Evolutionary conservation across 2,797 vertebrate genomes (phyloP).

Genomic region (Erpetoichthys calabaricus): DNA sequence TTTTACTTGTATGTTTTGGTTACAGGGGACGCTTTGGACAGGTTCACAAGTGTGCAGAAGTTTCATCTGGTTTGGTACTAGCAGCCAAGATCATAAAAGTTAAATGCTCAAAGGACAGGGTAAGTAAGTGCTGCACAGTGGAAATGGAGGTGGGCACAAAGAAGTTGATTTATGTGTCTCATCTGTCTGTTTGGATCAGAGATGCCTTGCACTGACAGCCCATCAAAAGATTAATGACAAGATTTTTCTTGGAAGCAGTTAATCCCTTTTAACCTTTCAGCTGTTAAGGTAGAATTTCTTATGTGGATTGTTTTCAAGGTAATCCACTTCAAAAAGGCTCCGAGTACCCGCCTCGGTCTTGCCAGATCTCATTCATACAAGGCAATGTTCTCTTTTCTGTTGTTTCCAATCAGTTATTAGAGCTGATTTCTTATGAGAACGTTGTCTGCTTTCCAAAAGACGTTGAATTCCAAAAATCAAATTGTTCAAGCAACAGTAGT

Average conservation of each 20-base stretch:
- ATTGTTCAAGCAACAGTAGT: too few species aligned
- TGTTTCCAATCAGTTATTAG: too few species aligned
- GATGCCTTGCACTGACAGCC: background rate
- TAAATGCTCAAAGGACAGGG: slow-evolving; percentile 63
- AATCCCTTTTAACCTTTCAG: slow-evolving; percentile 2
- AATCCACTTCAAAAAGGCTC: too few species aligned
- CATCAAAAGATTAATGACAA: background rate
- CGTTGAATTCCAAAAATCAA: too few species aligned
- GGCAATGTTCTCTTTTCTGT: too few species aligned
- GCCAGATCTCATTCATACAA: too few species aligned
- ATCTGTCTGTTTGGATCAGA: accelerated
- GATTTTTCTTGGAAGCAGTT: background rate
- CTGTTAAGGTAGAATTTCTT: background rate
- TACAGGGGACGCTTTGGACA: slow-evolving; percentile 71
- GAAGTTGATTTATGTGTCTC: slow-evolving; percentile 5
- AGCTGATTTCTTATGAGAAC: too few species aligned
- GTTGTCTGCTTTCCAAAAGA: too few species aligned
- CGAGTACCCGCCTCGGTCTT: too few species aligned
- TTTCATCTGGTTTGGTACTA: slow-evolving; percentile 55
- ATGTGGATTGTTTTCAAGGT: too few species aligned
- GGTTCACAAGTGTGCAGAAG: slow-evolving; percentile 69
- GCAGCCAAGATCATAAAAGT: slow-evolving; percentile 78
- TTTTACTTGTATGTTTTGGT: slow-evolving; percentile 9
- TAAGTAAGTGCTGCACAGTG: slow-evolving; percentile 31
- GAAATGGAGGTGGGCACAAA: background rate